Evolutionary conservation across 2,113 vertebrate genomes (phyloP), one percentile per base, ranked within the genome.

Genomic region (Falcunculus frontatus): DNA sequence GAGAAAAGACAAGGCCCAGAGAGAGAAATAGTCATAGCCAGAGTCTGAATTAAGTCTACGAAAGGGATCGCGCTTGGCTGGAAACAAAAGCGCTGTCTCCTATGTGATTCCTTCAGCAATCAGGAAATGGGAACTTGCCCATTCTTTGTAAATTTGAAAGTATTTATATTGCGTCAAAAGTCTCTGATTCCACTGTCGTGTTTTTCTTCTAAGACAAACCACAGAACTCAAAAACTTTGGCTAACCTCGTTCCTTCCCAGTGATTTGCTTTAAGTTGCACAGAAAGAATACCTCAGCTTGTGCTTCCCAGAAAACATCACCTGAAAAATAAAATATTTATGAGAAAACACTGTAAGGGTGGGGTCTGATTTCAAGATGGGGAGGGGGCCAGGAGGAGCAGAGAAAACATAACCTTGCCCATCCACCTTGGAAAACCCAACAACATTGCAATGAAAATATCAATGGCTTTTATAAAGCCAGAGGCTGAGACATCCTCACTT

Each of bases 201-300:
- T 26, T 89, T 92, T 86, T 23, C 69, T 91, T 82, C 77, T 56
- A 75, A 82, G 93, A 95, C n/a, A 92, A 86, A 92, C 44, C 39
- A n/a, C 76, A 89, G 93, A 84, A 35, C 93, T 46, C 65, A 75
- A 70, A 87, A 95, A 78, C 94, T 95, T 82, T 94, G 96, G 91
- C 91, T 95, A 95, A 96, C 94, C 94, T 77, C 52, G 3, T 56
- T n/a, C 35, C n/a, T 46, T 35, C 50, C 9, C 20, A 4, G 21
- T 7, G 46, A 68, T 60, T 83, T 60, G 20, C 75, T 74, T 21
- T 21, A 63, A 41, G 72, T 30, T 44, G 13, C 18, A 8, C 0
- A 2, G 57, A 44, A 29, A 56, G 21, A 35, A 63, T 19, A 50
- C 16, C n/a, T 79, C 46, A 16, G 25, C 14, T 70, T 44, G 16